Percentiles rank a stretch among this genome's conserved stretches.
Evolutionary conservation across 2,113 vertebrate genomes (phyloP).

Genomic region (Myotis davidii): DNA sequence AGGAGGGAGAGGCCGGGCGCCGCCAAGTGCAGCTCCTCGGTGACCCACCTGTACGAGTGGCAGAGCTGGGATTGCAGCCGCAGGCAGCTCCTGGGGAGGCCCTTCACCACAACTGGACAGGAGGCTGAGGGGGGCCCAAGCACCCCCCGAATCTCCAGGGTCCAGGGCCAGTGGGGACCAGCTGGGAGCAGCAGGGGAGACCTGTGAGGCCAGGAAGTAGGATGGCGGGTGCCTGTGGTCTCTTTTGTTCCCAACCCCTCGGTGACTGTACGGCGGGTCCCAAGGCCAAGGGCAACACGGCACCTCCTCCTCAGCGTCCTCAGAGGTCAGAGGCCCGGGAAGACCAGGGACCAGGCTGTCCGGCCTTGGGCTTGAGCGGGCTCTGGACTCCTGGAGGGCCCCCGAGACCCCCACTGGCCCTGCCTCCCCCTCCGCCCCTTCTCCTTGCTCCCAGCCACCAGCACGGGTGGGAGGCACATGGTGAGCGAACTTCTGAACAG

Average conservation of each 20-base stretch:
- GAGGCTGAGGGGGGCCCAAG: background rate
- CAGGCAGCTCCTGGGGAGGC: background rate
- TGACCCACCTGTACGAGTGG: background rate
- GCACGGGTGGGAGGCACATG: slow-evolving; percentile 93
- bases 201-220: background rate
- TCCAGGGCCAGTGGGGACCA: background rate
- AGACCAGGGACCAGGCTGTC: rapidly evolving
- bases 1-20: background rate
- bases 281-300: background rate
- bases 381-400: background rate
- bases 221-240: rapidly evolving
- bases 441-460: background rate
- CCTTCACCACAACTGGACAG: rapidly evolving
- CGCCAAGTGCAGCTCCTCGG: too few species aligned
- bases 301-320: background rate
- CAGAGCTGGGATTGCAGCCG: background rate
- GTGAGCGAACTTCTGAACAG: slow-evolving; percentile 93
- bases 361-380: background rate
- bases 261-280: background rate
- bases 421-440: background rate
- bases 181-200: background rate
- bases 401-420: background rate
- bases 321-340: background rate
- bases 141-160: background rate
- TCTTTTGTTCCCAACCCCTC: background rate